Percentiles rank a stretch among this genome's conserved stretches.
Evolutionary conservation across 2,797 vertebrate genomes (phyloP).

Genomic region (Nasua narica): DNA sequence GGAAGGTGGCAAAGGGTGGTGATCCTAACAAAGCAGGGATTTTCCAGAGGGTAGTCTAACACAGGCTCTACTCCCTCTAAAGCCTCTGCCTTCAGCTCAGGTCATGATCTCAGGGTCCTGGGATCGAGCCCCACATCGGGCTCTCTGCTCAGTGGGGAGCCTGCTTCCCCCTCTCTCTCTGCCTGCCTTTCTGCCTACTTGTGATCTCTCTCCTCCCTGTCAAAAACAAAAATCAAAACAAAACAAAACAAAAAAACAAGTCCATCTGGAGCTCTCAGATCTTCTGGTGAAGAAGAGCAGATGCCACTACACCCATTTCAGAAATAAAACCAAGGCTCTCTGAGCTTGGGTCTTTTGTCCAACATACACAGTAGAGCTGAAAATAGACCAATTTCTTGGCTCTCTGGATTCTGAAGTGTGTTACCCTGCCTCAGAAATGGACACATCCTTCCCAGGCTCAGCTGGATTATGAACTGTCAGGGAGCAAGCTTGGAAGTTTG

Average conservation of each 20-base stretch:
- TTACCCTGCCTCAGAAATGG: not conserved
- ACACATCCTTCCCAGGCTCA: not conserved
- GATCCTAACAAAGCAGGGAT: not conserved
- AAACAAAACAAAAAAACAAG: too few relatives aligned
- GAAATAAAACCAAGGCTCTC: not conserved
- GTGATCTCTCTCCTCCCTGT: too few relatives aligned
- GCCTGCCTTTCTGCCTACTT: too few relatives aligned
- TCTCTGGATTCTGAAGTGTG: too few relatives aligned
- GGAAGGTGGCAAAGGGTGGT: not conserved
- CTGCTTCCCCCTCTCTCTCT: too few relatives aligned
- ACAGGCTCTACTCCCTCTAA: not conserved
- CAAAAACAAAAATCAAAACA: too few relatives aligned
- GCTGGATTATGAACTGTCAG: not conserved
- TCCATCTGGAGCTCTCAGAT: not conserved
- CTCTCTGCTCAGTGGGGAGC: too few relatives aligned
- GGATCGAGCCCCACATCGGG: too few relatives aligned
- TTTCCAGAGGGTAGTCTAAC: not conserved
- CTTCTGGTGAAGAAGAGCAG: too few relatives aligned
- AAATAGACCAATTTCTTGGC: not conserved
- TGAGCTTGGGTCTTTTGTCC: not conserved
- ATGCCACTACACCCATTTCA: not conserved
- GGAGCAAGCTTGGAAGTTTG: not conserved
- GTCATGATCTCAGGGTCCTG: too few relatives aligned
- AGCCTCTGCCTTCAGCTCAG: too few relatives aligned
- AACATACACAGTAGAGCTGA: not conserved